phyloP scores from a whole-genome alignment of 1,140 invertebrate genomes.

The Sarcophaga bullata region DNA sequence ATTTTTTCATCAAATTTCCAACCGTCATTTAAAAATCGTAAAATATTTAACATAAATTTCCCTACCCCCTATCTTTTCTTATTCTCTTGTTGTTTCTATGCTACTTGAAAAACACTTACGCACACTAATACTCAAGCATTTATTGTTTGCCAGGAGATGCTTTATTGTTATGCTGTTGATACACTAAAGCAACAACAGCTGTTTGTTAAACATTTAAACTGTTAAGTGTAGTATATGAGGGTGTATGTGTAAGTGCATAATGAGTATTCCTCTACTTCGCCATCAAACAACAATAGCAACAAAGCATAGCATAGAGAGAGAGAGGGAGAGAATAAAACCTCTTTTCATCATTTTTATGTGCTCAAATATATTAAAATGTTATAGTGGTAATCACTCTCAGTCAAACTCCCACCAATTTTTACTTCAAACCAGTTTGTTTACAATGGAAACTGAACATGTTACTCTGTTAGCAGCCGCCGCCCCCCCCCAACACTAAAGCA shows the following conservation, averaged over 20 bases:
- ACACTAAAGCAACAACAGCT: neutral
- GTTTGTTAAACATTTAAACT: neutral
- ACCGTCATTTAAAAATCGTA: slow-evolving; percentile 40
- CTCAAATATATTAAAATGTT: slow-evolving; percentile 9
- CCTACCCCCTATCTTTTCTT: neutral
- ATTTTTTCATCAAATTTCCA: slow-evolving; percentile 36
- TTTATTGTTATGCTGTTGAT: too few species aligned
- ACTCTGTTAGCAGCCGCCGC: too few species aligned
- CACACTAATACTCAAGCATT: too few species aligned
- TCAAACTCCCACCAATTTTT: too few species aligned
- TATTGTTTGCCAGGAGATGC: too few species aligned
- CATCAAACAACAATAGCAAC: neutral
- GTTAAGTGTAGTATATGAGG: neutral
- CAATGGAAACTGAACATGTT: neutral
- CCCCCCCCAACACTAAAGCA: neutral
- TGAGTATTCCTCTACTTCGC: neutral
- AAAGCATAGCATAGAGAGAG: neutral
- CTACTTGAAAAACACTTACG: too few species aligned
- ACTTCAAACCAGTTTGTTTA: neutral
- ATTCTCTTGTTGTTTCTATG: too few species aligned
- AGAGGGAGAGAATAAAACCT: neutral
- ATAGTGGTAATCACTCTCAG: slow-evolving; percentile 13
- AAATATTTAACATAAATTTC: slow-evolving; percentile 40
- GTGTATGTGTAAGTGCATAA: neutral
- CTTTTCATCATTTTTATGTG: slow-evolving; percentile 17